These are phyloP conservation scores for Anastrepha ludens DNA, from an alignment of 1,140 invertebrate genomes.

Conservation along the genomic window DNA sequence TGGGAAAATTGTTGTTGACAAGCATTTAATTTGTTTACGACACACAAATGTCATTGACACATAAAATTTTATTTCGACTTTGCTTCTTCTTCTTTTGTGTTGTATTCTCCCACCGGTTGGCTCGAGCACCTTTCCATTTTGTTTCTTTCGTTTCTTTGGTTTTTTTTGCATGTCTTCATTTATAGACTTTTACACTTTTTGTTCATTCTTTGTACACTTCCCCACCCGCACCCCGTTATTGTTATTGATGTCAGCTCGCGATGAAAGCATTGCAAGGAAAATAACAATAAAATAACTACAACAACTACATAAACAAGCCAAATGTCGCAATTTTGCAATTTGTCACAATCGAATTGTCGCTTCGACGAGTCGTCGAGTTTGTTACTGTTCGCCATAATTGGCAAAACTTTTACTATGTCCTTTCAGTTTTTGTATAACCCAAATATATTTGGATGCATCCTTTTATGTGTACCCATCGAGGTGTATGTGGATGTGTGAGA, in stretches of 20 bases:
- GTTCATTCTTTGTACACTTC: not conserved
- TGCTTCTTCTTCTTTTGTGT: not conserved
- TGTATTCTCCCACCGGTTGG: not conserved
- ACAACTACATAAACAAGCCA: not conserved
- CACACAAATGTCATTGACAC: slow-evolving; percentile 50
- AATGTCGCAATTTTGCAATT: slow-evolving; percentile 20
- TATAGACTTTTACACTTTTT: not conserved
- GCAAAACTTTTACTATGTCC: slow-evolving; percentile 11
- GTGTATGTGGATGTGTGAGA: not conserved
- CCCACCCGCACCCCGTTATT: not conserved
- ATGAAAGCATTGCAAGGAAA: not conserved
- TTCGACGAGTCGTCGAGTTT: slow-evolving; percentile 12
- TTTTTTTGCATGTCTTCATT: not conserved
- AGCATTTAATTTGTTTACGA: slow-evolving; percentile 52
- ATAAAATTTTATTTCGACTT: slow-evolving; percentile 38
- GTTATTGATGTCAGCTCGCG: not conserved
- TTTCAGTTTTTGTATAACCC: not conserved
- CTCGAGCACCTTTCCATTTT: slow-evolving; percentile 23
- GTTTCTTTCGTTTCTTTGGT: not conserved
- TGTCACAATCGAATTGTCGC: slow-evolving; percentile 34
- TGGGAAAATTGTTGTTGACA: slow-evolving; percentile 45
- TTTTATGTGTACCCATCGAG: not conserved
- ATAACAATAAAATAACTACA: slow-evolving; percentile 32
- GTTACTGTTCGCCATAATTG: slow-evolving; percentile 14
- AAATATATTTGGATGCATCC: not conserved